Percentiles rank a stretch among this genome's conserved stretches.
These are phyloP conservation scores for Sinonovacula constricta DNA, from an alignment of 1,140 invertebrate genomes.

Conservation along the genomic window DNA sequence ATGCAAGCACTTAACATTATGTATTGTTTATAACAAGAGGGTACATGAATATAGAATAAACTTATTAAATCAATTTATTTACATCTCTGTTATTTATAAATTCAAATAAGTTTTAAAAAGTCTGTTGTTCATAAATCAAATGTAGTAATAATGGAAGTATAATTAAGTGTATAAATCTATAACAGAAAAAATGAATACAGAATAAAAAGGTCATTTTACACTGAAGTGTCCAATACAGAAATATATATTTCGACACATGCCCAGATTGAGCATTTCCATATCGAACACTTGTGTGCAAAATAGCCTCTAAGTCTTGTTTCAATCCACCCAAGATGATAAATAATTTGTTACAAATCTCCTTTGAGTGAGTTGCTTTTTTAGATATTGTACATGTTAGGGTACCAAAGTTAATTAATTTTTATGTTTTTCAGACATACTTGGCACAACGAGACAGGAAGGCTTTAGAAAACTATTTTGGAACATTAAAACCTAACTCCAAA, in stretches of 20 bases:
- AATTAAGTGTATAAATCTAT: too few species aligned
- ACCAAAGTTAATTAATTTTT: neutral
- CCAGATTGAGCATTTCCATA: neutral
- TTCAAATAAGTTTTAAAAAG: too few species aligned
- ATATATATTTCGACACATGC: neutral
- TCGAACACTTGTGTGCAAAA: neutral
- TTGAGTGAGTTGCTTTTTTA: neutral
- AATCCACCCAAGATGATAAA: neutral
- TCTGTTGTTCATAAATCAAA: too few species aligned
- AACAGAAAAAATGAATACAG: too few species aligned
- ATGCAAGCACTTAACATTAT: too few species aligned
- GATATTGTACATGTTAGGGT: neutral
- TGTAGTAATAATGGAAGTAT: too few species aligned
- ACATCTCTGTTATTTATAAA: too few species aligned
- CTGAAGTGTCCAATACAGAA: too few species aligned
- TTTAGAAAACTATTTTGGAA: conserved; percentile 21
- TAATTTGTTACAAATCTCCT: neutral
- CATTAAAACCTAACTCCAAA: conserved; percentile 29
- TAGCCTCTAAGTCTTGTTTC: neutral
- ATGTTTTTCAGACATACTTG: conserved; percentile 30
- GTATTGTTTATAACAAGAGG: too few species aligned
- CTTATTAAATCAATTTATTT: too few species aligned
- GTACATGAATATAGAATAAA: too few species aligned
- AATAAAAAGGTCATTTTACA: too few species aligned
- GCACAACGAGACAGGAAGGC: conserved; percentile 11